phyloP scores from a whole-genome alignment of 2,113 vertebrate species.

The Muntiacus muntjak region DNA sequence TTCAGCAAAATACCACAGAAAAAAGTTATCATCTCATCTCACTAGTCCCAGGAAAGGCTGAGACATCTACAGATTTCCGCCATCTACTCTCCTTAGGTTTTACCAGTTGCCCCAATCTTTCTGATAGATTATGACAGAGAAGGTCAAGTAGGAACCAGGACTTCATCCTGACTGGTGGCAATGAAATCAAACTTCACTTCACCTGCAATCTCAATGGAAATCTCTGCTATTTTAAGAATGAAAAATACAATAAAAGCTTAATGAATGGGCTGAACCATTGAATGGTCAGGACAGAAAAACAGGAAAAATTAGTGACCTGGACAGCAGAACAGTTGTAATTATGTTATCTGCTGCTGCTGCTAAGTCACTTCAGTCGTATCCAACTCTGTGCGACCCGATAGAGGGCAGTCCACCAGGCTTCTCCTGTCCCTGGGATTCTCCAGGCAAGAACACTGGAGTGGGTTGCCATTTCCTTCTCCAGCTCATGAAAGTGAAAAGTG shows the following conservation, averaged over 20 bases:
- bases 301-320: not conserved
- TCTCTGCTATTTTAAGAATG: not conserved
- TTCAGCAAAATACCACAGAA: not conserved
- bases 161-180: not conserved
- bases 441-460: too few relatives aligned
- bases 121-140: not conserved
- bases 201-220: not conserved
- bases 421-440: too few relatives aligned
- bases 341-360: not conserved
- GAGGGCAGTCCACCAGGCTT: too few relatives aligned
- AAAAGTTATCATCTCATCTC: not conserved
- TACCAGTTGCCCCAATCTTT: fast-evolving
- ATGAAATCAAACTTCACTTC: not conserved
- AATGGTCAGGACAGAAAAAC: not conserved
- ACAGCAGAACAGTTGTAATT: not conserved
- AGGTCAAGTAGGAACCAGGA: not conserved
- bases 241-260: not conserved
- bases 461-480: too few relatives aligned
- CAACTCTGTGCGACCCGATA: too few relatives aligned
- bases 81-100: not conserved
- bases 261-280: not conserved
- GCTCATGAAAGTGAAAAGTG: too few relatives aligned
- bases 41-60: not conserved
- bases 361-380: too few relatives aligned
- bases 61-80: not conserved